Base-by-base conservation (phyloP, 1,140 invertebrate genomes). In the Neocloeon triangulifer region DNA sequence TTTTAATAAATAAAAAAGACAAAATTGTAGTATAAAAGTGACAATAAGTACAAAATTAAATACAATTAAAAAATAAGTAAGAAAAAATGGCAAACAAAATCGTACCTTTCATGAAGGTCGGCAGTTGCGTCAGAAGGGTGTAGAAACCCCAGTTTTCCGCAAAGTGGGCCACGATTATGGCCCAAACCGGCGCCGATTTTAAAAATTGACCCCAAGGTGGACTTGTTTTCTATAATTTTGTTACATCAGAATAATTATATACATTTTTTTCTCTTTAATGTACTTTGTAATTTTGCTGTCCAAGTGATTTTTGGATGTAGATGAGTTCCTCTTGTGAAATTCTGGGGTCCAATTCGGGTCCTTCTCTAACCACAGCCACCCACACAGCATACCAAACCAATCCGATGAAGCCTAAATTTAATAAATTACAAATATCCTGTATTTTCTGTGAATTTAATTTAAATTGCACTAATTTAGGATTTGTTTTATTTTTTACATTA, bases 71-170 rank as follows among this genome's bases (percentile, higher is more conserved):
- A n/a, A n/a, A n/a, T n/a, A n/a, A n/a, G n/a, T n/a, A n/a, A n/a
- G n/a, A n/a, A n/a, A n/a, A n/a, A n/a, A n/a, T n/a, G n/a, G n/a
- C n/a, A n/a, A n/a, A n/a, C 13, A 29, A 13, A 16, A 12, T 16
- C 9, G 22, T 18, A 39, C 34, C 34, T 39, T 29, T 33, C 32
- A 39, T 33, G 44, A 64, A 69, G 17, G 55, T 57, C 4, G 66
- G 66, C 13, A 70, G 43, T 26, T 58, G 52, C 13, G 61, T 62
- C 5, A 67, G 46, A 48, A 62, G 57, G 10, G 59, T 66, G 40
- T 67, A 69, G 39, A 65, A 63, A 0, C 63, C 65, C 66, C 66
- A 69, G 44, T 69, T 68, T 40, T 66, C 63, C 27, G 58, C 52
- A 45, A 70, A 67, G 42, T 70, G 65, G 5, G 61, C 62, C 12